Evolutionary conservation across 2,888 invertebrate genomes (phyloP), one percentile per base, ranked within the genome.

Genomic region (Ichneumoninae sp.): DNA sequence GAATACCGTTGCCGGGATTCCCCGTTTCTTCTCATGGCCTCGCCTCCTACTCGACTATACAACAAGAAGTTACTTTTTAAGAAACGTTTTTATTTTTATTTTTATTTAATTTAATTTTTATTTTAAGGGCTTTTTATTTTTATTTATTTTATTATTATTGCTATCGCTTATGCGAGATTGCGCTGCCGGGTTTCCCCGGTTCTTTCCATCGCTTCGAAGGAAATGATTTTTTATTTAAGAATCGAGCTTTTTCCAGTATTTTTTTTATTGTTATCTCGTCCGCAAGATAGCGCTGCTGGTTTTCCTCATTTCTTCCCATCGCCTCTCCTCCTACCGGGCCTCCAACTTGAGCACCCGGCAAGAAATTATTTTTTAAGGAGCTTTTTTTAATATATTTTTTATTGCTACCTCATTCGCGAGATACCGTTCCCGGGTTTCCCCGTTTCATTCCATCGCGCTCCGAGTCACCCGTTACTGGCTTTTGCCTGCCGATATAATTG

Each of bases 401-500:
- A 5, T 36, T 40, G n/a, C 62, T 3, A 30, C 19, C 47, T 30
- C 72, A 22, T 72, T 72, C 44, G 44, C 26, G 8, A 22, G 8
- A 33, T 33, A n/a, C 54, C 3, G 33, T 33, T n/a, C 16, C 13
- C 71, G 40, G 76, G 3, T 60, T 71, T 66, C 36, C 57, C 52
- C 40, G 52, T 79, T 52, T 76, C 68, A 69, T 52, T 19, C 4
- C 57, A 16, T 44, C 33, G 10, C 30, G 30, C 50, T 13, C 22
- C n/a, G 50, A 10, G 57, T 33, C 22, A 19, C 13, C 30, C 16
- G 3, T 75, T 30, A 33, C 60, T 62, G 26, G 62, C 74, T 54
- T 66, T 19, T 33, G 22, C 19, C 16, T 40, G 13, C 40, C 57
- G 71, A 68, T 60, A 60, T 52, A 79, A 80, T 83, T 71, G 40